Percentiles rank a stretch among this genome's conserved stretches.
Evolutionary conservation across 2,797 vertebrate species (phyloP).

Genomic region (Anguilla marmorata): DNA sequence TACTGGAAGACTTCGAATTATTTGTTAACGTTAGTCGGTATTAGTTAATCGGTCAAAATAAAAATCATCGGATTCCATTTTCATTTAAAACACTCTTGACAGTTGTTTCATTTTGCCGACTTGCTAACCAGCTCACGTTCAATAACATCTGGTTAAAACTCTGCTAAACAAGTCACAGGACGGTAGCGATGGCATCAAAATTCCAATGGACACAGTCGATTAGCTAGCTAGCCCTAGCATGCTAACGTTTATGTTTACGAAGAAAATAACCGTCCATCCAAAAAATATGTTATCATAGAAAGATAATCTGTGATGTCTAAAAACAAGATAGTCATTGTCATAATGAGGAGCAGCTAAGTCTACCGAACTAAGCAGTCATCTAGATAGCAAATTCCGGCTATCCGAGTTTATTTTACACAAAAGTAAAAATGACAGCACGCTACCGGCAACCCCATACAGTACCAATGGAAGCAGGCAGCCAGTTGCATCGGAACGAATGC

Average conservation of each 20-base stretch:
- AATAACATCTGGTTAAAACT: background rate
- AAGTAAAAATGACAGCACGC: constrained; percentile 6
- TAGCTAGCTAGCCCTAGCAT: background rate
- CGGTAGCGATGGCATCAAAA: background rate
- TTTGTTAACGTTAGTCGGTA: background rate
- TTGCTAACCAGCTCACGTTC: background rate
- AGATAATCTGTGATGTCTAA: background rate
- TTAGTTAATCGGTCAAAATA: background rate
- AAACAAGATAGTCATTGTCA: background rate
- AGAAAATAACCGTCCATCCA: background rate
- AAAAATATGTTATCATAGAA: background rate
- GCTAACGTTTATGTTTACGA: background rate
- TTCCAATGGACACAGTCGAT: background rate
- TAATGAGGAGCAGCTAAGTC: background rate
- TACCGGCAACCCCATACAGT: background rate
- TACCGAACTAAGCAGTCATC: background rate
- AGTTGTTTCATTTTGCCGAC: background rate
- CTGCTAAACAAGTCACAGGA: background rate
- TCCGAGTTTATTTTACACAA: background rate
- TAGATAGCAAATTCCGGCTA: background rate
- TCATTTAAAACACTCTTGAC: background rate
- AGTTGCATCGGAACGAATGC: background rate
- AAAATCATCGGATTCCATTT: background rate
- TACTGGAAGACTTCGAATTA: too few relatives aligned
- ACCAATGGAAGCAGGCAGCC: background rate